These are phyloP conservation scores for Tineola bisselliella DNA, from an alignment of 2,888 invertebrate species.

Conservation along the genomic window DNA sequence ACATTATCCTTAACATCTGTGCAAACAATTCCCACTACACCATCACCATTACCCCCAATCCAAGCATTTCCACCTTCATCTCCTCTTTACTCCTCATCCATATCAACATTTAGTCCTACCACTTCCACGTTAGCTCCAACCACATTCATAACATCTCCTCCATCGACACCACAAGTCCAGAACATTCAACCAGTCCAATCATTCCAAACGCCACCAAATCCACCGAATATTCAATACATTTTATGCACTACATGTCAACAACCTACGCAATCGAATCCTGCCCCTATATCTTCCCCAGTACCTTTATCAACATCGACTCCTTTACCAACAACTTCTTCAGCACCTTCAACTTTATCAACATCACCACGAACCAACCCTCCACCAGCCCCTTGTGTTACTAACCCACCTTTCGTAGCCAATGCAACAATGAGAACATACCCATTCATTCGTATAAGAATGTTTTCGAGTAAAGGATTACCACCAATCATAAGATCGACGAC, in stretches of 20 bases:
- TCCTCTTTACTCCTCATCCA: background rate
- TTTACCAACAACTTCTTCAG: slow-evolving; percentile 13
- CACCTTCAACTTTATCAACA: background rate
- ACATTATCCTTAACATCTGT: background rate
- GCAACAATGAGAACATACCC: slow-evolving; percentile 12
- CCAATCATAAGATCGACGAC: slow-evolving; percentile 26
- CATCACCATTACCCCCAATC: background rate
- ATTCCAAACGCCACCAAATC: slow-evolving; percentile 4
- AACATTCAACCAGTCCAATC: no score
- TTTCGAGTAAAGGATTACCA: slow-evolving; percentile 37
- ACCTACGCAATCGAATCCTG: slow-evolving; percentile 12
- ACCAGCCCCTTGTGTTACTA: background rate
- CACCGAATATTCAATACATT: slow-evolving; percentile 8
- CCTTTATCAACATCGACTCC: slow-evolving; percentile 12
- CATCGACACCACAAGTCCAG: background rate
- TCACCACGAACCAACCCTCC: background rate
- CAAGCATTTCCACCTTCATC: background rate
- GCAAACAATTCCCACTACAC: background rate
- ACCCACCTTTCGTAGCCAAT: background rate
- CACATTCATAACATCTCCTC: background rate
- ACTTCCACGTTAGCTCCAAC: background rate
- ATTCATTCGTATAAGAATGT: slow-evolving; percentile 39
- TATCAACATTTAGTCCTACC: background rate
- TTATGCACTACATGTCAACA: slow-evolving; percentile 5
- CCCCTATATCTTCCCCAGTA: slow-evolving; percentile 8